Evolutionary conservation across 2,888 invertebrate species (phyloP).

Genomic region (Drosophila pegasa): DNA sequence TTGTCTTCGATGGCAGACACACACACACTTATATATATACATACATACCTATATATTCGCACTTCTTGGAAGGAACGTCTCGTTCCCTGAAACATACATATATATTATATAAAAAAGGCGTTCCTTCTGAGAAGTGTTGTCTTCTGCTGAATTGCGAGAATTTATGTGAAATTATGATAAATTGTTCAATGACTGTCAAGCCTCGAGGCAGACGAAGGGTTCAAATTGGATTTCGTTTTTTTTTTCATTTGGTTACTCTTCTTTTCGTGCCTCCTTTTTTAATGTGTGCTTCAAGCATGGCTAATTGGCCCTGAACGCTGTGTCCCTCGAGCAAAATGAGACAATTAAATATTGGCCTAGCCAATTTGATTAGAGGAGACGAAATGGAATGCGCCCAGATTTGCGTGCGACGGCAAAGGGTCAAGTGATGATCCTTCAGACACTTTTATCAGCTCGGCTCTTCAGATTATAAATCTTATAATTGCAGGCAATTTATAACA

Average conservation of each 20-base stretch:
- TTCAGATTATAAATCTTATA: slow-evolving; percentile 62
- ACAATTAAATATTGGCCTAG: slow-evolving; percentile 61
- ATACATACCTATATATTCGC: slow-evolving; percentile 9
- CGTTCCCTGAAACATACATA: no score
- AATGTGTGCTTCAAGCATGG: slow-evolving; percentile 41
- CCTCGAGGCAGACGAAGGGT: slow-evolving; percentile 28
- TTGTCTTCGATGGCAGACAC: slow-evolving; percentile 65
- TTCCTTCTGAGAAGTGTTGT: slow-evolving; percentile 28
- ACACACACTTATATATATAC: slow-evolving; percentile 4
- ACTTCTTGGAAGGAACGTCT: no score
- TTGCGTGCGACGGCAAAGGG: slow-evolving; percentile 17
- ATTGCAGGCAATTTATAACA: slow-evolving; percentile 61
- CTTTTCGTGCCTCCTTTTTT: not conserved
- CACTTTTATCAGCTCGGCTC: slow-evolving; percentile 27
- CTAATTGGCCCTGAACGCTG: slow-evolving; percentile 48
- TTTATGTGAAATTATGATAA: slow-evolving; percentile 71
- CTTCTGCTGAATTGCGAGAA: slow-evolving; percentile 59
- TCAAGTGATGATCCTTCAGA: slow-evolving; percentile 24
- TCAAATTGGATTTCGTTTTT: slow-evolving; percentile 44
- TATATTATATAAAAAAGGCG: not conserved
- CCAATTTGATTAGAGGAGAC: slow-evolving; percentile 28
- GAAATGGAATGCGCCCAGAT: not conserved
- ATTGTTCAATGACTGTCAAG: slow-evolving; percentile 56
- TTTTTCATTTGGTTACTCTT: slow-evolving; percentile 3
- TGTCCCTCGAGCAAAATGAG: slow-evolving; percentile 35